Percentiles rank a stretch among this genome's conserved stretches.
Evolutionary conservation across 2,113 vertebrate genomes (phyloP).

Genomic region (Cottus gobio): DNA sequence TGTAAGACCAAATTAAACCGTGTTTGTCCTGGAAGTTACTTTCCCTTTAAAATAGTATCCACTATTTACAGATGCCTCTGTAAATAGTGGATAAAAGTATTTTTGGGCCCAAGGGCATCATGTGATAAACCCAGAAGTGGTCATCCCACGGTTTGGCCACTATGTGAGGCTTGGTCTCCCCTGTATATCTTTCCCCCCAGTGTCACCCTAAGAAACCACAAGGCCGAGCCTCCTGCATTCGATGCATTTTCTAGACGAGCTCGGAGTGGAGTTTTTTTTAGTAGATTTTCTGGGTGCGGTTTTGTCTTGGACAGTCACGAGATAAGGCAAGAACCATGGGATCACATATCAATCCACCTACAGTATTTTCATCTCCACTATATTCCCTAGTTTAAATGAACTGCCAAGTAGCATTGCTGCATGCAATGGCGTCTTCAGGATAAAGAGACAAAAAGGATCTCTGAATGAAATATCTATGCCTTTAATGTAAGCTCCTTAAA

Average conservation of each 20-base stretch:
- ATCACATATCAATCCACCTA: neutral
- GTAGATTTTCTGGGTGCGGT: neutral
- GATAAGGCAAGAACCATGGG: neutral
- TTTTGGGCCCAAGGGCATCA: too few relatives aligned
- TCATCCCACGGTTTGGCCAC: too few relatives aligned
- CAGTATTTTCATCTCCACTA: neutral
- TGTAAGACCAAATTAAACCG: too few relatives aligned
- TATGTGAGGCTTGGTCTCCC: too few relatives aligned
- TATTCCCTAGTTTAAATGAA: neutral
- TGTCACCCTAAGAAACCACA: too few relatives aligned
- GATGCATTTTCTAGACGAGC: neutral
- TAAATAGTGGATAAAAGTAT: too few relatives aligned
- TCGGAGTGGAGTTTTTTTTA: neutral
- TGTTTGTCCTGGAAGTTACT: too few relatives aligned
- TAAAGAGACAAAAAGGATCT: neutral
- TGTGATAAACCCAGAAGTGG: too few relatives aligned
- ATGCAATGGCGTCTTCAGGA: neutral
- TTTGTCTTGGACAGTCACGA: neutral
- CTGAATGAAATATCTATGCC: neutral
- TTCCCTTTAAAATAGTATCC: too few relatives aligned
- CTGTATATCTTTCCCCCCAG: too few relatives aligned
- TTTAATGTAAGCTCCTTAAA: neutral
- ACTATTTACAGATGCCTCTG: too few relatives aligned
- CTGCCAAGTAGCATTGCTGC: neutral
- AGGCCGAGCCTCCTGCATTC: neutral